A percentile compares a stretch with the other conserved stretches of the same genome.
Conservation (phyloP, 2,888 invertebrate species). For the Phyllotreta cruciferae region DNA sequence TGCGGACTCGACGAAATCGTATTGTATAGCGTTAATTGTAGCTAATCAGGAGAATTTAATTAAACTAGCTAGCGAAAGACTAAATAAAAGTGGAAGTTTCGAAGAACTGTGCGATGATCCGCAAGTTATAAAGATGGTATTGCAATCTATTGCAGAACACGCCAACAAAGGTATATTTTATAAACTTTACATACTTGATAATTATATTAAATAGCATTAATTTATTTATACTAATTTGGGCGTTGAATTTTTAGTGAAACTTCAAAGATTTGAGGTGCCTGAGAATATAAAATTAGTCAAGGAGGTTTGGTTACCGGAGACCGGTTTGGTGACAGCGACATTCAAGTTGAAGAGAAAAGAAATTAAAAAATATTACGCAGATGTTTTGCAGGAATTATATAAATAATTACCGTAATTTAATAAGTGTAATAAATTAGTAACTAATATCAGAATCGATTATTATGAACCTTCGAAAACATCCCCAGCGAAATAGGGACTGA, state of each 20-base stretch:
- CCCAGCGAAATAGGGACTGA: too few species aligned
- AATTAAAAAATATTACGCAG: slow-evolving; percentile 90
- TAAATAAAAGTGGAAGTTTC: slow-evolving; percentile 68
- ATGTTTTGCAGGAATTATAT: slow-evolving; percentile 77
- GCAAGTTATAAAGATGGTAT: slow-evolving; percentile 78
- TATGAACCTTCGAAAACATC: too few species aligned
- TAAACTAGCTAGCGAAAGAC: slow-evolving; percentile 70
- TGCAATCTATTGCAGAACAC: slow-evolving; percentile 81
- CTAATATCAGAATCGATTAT: too few species aligned
- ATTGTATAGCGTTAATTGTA: slow-evolving; percentile 88
- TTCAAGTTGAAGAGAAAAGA: slow-evolving; percentile 96
- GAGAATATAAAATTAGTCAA: slow-evolving; percentile 84
- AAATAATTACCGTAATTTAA: too few species aligned
- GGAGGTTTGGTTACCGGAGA: slow-evolving; percentile 96
- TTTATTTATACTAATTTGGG: background rate
- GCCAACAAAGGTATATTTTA: slow-evolving; percentile 79
- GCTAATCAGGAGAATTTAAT: slow-evolving; percentile 76
- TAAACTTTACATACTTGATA: background rate
- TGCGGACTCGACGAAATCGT: slow-evolving; percentile 84
- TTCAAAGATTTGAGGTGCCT: slow-evolving; percentile 92
- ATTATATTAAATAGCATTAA: background rate
- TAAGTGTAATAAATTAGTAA: too few species aligned
- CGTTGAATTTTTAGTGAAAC: slow-evolving; percentile 70
- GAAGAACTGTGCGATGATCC: slow-evolving; percentile 78
- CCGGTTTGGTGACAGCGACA: slow-evolving; percentile 96